Evolutionary conservation across 2,113 vertebrate genomes (phyloP).

Genomic region (Sinocyclocheilus rhinocerous): DNA sequence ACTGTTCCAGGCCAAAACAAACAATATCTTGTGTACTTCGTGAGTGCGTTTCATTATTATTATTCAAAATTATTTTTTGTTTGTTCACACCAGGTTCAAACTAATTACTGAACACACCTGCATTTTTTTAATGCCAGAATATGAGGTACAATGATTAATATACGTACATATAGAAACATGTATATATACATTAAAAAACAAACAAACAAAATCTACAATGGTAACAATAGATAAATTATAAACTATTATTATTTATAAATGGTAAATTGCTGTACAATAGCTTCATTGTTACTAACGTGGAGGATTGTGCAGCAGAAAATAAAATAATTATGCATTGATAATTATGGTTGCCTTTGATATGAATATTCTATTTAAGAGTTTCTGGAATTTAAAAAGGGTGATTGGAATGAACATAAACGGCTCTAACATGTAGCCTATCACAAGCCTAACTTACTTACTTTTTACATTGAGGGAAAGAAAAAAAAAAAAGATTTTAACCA

Average conservation of each 20-base stretch:
- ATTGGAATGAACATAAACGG: background rate
- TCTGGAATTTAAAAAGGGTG: conserved; percentile 68
- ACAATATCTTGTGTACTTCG: too few species aligned
- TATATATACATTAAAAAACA: too few species aligned
- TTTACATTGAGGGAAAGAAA: background rate
- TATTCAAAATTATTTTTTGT: too few species aligned
- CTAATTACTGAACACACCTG: too few species aligned
- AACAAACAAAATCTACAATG: too few species aligned
- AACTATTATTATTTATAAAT: too few species aligned
- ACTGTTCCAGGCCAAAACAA: background rate
- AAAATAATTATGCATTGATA: background rate
- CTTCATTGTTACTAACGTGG: background rate
- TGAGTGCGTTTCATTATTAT: too few species aligned
- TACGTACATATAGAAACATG: too few species aligned
- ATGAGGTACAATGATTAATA: too few species aligned
- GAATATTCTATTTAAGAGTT: conserved; percentile 66
- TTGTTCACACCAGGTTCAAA: too few species aligned
- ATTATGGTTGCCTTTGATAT: conserved; percentile 71
- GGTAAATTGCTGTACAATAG: background rate
- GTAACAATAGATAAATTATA: too few species aligned
- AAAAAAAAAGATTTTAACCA: background rate
- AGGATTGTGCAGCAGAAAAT: background rate
- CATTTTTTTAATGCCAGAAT: too few species aligned
- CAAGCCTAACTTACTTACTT: background rate
- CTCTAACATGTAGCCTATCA: conserved; percentile 15